A percentile compares a stretch with the other conserved stretches of the same genome.
Conservation (phyloP, 2,113 vertebrate species). For the Rhinogobius similis region DNA sequence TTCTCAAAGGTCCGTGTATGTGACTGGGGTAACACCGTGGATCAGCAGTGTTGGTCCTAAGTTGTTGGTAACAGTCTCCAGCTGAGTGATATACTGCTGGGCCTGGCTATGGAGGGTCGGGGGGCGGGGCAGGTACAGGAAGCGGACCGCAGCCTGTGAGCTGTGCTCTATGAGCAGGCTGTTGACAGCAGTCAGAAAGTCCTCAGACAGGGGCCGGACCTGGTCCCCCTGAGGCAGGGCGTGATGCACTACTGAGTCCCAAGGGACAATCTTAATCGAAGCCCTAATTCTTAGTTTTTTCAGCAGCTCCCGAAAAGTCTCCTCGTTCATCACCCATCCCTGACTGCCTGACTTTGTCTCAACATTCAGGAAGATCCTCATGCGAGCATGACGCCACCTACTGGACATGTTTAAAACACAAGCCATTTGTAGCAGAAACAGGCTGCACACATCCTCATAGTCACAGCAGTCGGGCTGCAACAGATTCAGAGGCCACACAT, state of each 20-base stretch:
- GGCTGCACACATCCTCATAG: conserved; percentile 86
- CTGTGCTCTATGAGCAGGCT: conserved; percentile 69
- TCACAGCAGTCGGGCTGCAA: conserved; percentile 78
- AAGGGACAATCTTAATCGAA: conserved; percentile 84
- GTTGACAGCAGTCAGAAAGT: conserved; percentile 73
- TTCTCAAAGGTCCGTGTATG: conserved; percentile 89
- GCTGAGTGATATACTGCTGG: conserved; percentile 79
- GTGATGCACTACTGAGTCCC: conserved; percentile 81
- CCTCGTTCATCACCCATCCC: conserved; percentile 83
- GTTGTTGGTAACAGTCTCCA: conserved; percentile 79
- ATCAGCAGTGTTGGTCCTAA: conserved; percentile 87
- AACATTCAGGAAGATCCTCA: conserved; percentile 88
- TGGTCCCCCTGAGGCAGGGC: conserved; percentile 36
- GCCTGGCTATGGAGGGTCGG: conserved; percentile 74
- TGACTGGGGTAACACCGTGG: conserved; percentile 88
- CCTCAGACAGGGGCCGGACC: conserved; percentile 35
- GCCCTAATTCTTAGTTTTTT: conserved; percentile 87
- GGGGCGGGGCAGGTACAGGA: conserved; percentile 87
- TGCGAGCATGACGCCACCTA: conserved; percentile 85
- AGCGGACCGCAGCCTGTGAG: conserved; percentile 80
- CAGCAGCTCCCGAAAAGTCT: conserved; percentile 83
- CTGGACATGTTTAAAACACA: conserved; percentile 90
- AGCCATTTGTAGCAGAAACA: conserved; percentile 92
- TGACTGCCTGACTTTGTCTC: conserved; percentile 79
- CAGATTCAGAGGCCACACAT: conserved; percentile 90